Evolutionary conservation across 2,888 invertebrate genomes (phyloP).

Genomic region (Dioctria rufipes): DNA sequence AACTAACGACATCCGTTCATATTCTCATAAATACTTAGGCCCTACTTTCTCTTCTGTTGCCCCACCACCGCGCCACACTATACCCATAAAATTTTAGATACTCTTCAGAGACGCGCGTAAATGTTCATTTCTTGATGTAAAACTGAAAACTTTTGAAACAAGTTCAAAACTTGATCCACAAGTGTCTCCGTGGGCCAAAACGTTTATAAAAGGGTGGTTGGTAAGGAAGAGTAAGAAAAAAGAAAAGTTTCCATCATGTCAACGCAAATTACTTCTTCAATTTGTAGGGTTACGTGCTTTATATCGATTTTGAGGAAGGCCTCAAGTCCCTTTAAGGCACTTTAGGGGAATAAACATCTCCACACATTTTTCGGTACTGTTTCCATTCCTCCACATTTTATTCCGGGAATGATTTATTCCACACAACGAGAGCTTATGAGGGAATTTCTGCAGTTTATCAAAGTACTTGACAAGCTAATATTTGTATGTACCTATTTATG

Average conservation of each 20-base stretch:
- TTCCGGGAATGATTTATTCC: conserved; percentile 1
- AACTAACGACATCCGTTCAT: too few species aligned
- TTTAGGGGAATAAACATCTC: conserved; percentile 43
- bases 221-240: neutral
- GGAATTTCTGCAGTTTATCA: conserved; percentile 37
- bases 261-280: conserved; percentile 48
- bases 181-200: conserved; percentile 44
- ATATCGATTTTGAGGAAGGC: conserved; percentile 34
- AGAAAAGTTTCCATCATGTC: conserved; percentile 43
- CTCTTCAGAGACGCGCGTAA: conserved; percentile 36
- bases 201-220: conserved; percentile 35
- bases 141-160: conserved; percentile 47
- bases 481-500: conserved; percentile 26
- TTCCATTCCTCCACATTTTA: neutral
- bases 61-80: too few species aligned
- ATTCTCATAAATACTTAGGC: too few species aligned
- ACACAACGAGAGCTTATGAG: conserved; percentile 33
- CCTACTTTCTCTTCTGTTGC: too few species aligned
- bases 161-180: conserved; percentile 46
- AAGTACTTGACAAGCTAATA: conserved; percentile 24
- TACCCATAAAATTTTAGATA: conserved; percentile 13
- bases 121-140: conserved; percentile 38
- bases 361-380: neutral
- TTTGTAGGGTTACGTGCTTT: conserved; percentile 40
- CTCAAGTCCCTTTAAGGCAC: conserved; percentile 25